phyloP scores from a whole-genome alignment of 2,797 vertebrate species.

The Okamejei kenojei region DNA sequence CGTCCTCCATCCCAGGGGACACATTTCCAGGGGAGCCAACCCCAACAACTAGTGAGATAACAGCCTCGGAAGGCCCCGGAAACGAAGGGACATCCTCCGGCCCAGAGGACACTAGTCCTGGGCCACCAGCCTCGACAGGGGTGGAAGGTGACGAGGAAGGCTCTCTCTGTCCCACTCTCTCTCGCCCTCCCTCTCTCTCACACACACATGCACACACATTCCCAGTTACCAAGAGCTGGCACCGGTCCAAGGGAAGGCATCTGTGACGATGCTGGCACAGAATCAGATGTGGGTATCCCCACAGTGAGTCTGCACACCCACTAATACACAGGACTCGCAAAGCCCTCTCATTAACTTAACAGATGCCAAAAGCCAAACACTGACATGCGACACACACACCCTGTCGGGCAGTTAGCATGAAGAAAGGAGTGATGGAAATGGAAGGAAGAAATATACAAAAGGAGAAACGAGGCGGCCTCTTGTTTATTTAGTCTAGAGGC shows the following conservation, averaged over 20 bases:
- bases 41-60: no score
- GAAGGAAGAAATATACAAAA: neutral
- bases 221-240: neutral
- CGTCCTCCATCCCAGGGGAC: no score
- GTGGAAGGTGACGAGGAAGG: no score
- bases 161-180: neutral
- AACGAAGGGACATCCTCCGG: no score
- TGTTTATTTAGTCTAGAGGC: no score
- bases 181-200: neutral
- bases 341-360: conserved; percentile 28
- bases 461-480: neutral
- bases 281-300: neutral
- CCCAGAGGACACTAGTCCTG: no score
- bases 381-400: neutral
- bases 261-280: neutral
- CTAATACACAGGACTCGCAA: neutral
- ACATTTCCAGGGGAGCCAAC: no score
- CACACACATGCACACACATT: neutral
- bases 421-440: no score
- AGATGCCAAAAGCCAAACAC: conserved; percentile 12
- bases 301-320: neutral
- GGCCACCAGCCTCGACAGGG: no score
- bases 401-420: no score
- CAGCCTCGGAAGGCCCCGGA: no score
- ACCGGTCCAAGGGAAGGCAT: neutral